Conservation (phyloP, 2,113 vertebrate species). For the Paedocypris sp. region DNA sequence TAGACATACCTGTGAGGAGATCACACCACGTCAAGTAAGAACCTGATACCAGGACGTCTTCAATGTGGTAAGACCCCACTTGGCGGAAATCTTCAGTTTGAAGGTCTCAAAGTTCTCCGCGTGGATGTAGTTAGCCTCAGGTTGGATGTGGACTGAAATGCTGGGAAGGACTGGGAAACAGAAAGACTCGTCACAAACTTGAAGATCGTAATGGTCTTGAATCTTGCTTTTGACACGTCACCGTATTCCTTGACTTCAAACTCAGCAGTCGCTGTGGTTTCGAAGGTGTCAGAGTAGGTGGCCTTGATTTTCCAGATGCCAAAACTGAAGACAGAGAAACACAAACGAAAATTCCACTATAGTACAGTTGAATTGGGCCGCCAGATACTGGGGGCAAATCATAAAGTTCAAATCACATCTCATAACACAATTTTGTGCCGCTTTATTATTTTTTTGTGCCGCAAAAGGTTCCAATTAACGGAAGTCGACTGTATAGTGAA, state of each 20-base stretch:
- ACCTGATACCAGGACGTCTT: too few relatives aligned
- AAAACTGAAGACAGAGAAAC: constrained; percentile 65
- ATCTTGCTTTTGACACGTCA: too few relatives aligned
- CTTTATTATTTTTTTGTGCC: too few relatives aligned
- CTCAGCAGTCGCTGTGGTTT: constrained; percentile 56
- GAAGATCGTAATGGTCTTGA: constrained; percentile 25
- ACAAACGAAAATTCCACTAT: too few relatives aligned
- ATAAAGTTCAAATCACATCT: too few relatives aligned
- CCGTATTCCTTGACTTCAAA: constrained; percentile 94
- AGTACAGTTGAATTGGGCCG: too few relatives aligned
- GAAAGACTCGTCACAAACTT: too few relatives aligned
- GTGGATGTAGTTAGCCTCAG: constrained; percentile 47
- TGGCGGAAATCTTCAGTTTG: constrained; percentile 48
- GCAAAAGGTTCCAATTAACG: too few relatives aligned
- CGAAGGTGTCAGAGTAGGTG: constrained; percentile 68
- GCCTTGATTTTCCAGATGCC: constrained; percentile 82
- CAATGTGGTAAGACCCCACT: constrained; percentile 38
- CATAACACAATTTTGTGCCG: too few relatives aligned
- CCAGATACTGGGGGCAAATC: too few relatives aligned
- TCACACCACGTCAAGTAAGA: too few relatives aligned
- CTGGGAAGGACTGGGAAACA: constrained; percentile 56
- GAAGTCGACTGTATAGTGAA: too few relatives aligned
- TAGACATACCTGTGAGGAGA: constrained; percentile 45
- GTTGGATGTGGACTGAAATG: constrained; percentile 48
- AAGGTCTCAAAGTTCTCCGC: constrained; percentile 38